These are phyloP conservation scores for Synanthedon vespiformis DNA, from an alignment of 2,888 invertebrate species.

Conservation along the genomic window DNA sequence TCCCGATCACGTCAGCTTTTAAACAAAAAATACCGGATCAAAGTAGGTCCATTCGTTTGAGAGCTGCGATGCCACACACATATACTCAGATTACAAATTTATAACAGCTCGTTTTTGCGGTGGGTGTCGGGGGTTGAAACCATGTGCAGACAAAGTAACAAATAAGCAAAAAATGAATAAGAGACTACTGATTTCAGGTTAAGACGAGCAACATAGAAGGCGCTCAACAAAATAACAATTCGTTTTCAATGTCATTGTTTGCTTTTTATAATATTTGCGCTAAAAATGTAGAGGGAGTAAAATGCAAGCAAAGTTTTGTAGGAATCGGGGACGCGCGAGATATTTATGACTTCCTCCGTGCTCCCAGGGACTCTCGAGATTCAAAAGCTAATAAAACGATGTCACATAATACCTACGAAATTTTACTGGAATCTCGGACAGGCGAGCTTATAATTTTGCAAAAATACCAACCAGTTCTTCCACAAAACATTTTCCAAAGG, in stretches of 20 bases:
- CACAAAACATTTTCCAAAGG: background rate
- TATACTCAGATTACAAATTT: too few species aligned
- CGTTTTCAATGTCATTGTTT: background rate
- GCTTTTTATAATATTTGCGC: background rate
- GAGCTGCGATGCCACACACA: too few species aligned
- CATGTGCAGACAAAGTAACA: too few species aligned
- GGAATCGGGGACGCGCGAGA: constrained; percentile 46
- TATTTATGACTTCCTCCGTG: constrained; percentile 53
- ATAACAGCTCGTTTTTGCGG: too few species aligned
- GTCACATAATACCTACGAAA: constrained; percentile 26
- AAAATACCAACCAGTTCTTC: background rate
- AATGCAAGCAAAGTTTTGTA: constrained; percentile 43
- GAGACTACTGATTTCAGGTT: too few species aligned
- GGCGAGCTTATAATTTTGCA: background rate
- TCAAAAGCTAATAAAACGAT: constrained; percentile 54
- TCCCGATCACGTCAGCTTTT: too few species aligned
- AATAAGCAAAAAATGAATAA: too few species aligned
- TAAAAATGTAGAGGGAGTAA: constrained; percentile 7
- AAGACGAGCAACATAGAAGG: too few species aligned
- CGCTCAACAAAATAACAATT: constrained; percentile 17
- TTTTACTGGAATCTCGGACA: constrained; percentile 4
- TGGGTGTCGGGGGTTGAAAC: too few species aligned
- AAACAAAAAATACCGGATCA: too few species aligned
- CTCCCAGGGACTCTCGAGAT: constrained; percentile 38
- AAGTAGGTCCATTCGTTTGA: too few species aligned